Conservation (phyloP, 2,113 vertebrate genomes). For the Polypterus bichir region DNA sequence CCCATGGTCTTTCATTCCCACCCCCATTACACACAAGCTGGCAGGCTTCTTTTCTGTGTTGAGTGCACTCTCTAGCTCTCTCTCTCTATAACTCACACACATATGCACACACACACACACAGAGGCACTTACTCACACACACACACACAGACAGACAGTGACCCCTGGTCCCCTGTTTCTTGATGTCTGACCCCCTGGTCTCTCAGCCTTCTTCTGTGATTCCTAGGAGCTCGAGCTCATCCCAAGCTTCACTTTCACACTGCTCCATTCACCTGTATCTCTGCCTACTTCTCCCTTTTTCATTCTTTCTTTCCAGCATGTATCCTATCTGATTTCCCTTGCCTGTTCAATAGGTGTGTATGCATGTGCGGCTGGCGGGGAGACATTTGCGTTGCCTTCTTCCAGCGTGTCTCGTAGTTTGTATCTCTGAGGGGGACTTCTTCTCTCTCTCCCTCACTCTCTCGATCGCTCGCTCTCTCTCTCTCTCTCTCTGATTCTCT, state of each 20-base stretch:
- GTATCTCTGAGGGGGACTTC: conserved; percentile 18
- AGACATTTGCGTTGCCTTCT: conserved; percentile 16
- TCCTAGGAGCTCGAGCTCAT: conserved; percentile 34
- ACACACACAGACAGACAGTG: conserved; percentile 50
- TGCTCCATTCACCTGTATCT: conserved; percentile 21
- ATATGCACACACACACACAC: conserved; percentile 11
- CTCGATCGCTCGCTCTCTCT: conserved; percentile 4
- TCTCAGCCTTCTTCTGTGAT: conserved; percentile 35
- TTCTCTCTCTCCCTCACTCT: conserved; percentile 4
- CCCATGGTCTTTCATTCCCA: conserved; percentile 22
- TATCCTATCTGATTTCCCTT: conserved; percentile 11
- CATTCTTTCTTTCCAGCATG: neutral
- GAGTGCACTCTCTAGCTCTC: conserved; percentile 17
- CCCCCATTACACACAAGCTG: conserved; percentile 19
- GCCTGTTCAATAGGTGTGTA: conserved; percentile 21
- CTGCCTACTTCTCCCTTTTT: conserved; percentile 9
- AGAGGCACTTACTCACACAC: conserved; percentile 44
- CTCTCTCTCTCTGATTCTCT: conserved; percentile 1
- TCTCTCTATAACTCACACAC: conserved; percentile 30
- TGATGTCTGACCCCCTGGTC: conserved; percentile 48
- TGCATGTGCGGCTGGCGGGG: conserved; percentile 18
- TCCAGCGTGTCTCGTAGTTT: conserved; percentile 6
- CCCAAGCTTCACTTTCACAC: conserved; percentile 34
- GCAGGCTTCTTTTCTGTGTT: neutral
- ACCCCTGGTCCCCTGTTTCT: conserved; percentile 59